Percentiles rank a stretch among this genome's conserved stretches.
These are phyloP conservation scores for Elanus axillaris DNA, from an alignment of 2,113 vertebrate species.

Conservation along the genomic window DNA sequence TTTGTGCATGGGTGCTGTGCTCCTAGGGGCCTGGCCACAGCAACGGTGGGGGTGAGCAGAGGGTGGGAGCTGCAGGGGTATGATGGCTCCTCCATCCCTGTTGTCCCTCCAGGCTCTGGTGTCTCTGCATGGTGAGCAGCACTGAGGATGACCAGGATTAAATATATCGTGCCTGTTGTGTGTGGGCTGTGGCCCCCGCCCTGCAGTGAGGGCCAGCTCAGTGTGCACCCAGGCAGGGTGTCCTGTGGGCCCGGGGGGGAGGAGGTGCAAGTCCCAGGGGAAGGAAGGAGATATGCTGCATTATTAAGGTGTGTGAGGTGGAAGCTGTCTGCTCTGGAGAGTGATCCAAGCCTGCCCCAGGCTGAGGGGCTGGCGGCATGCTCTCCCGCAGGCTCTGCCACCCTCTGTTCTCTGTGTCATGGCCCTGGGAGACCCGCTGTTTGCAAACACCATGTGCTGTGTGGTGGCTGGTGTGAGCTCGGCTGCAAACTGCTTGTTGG, in stretches of 20 bases:
- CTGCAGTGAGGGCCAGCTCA: background rate
- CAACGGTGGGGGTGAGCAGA: background rate
- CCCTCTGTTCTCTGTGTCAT: rapidly evolving
- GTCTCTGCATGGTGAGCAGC: background rate
- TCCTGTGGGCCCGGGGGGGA: background rate
- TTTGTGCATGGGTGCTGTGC: background rate
- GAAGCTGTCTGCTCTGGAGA: background rate
- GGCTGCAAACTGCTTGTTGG: background rate
- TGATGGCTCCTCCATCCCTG: background rate
- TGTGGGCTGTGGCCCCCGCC: background rate
- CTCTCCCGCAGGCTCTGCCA: background rate
- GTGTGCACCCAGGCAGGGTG: background rate
- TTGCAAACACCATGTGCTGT: background rate
- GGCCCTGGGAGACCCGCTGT: background rate
- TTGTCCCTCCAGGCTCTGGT: background rate
- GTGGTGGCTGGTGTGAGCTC: background rate
- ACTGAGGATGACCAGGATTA: background rate
- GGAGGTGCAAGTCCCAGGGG: background rate
- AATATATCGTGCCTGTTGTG: rapidly evolving
- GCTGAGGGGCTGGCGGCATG: rapidly evolving
- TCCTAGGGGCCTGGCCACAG: background rate
- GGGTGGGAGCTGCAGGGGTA: background rate
- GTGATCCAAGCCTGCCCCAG: rapidly evolving
- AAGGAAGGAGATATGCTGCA: background rate
- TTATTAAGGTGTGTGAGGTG: background rate